Conservation (phyloP, 2,797 vertebrate genomes). For the Syngnathus rostellatus region DNA sequence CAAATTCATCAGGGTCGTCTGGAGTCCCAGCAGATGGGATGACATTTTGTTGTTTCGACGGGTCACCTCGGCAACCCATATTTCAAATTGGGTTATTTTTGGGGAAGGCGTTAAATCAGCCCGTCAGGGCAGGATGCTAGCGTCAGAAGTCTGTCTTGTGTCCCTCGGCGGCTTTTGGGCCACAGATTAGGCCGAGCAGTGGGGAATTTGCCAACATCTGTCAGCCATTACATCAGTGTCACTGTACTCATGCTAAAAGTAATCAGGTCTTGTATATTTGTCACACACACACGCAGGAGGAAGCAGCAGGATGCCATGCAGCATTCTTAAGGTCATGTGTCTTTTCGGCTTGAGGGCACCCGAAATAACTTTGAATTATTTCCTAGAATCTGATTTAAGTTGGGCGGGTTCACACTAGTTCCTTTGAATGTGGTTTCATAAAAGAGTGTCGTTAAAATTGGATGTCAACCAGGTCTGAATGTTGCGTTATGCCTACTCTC, state of each 20-base stretch:
- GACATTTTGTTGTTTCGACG: conserved; percentile 1
- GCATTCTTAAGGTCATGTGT: conserved; percentile 19
- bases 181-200: conserved; percentile 43
- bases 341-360: conserved; percentile 11
- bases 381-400: no score
- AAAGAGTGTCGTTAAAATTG: no score
- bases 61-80: neutral
- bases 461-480: no score
- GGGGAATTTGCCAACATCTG: conserved; percentile 54
- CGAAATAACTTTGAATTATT: neutral
- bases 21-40: neutral
- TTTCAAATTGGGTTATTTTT: neutral
- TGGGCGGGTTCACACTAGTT: no score
- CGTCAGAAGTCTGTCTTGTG: neutral
- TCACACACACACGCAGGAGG: conserved; percentile 23
- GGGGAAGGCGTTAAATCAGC: neutral
- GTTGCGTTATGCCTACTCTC: no score
- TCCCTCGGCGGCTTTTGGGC: conserved; percentile 34
- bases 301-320: conserved; percentile 25
- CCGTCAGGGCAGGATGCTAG: neutral
- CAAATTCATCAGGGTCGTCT: neutral
- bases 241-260: conserved; percentile 48
- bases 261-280: conserved; percentile 41
- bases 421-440: no score
- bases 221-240: conserved; percentile 45